Conservation (phyloP, 2,888 invertebrate species). For the Mythimna ferrago region DNA sequence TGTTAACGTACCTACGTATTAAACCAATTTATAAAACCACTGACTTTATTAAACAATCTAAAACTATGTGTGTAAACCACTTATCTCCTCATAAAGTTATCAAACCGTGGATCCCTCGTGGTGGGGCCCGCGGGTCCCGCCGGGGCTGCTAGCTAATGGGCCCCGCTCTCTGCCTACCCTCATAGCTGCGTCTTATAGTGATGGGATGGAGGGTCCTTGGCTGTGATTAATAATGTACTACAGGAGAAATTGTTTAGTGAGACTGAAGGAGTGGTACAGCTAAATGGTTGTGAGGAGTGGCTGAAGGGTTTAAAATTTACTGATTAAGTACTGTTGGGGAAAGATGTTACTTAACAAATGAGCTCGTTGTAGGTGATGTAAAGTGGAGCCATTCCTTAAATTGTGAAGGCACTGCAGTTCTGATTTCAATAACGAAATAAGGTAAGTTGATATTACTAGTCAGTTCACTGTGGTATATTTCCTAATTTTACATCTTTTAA, state of each 20-base stretch:
- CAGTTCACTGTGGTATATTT: no score
- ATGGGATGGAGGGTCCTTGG: constrained; percentile 11
- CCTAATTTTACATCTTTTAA: no score
- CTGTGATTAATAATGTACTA: constrained; percentile 35
- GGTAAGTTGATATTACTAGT: neutral
- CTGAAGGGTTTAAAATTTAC: neutral
- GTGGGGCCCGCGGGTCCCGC: constrained; percentile 1
- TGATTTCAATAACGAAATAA: neutral
- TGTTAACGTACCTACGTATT: no score
- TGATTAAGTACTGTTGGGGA: neutral
- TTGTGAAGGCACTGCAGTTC: neutral
- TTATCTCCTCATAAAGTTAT: constrained; percentile 20
- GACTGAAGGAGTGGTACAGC: neutral
- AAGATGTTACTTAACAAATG: neutral
- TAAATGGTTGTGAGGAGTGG: constrained; percentile 2
- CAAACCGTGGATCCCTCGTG: neutral
- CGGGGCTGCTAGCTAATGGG: constrained; percentile 26
- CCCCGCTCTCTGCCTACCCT: constrained; percentile 24
- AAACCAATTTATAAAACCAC: no score
- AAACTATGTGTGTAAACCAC: constrained; percentile 33
- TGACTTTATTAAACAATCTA: constrained; percentile 5
- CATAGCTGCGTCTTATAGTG: constrained; percentile 11
- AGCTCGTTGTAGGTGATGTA: neutral
- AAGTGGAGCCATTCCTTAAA: neutral
- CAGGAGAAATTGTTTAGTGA: constrained; percentile 17